A percentile compares a stretch with the other conserved stretches of the same genome.
Conservation (phyloP, 2,888 invertebrate species). For the Stenichneumon culpator region DNA sequence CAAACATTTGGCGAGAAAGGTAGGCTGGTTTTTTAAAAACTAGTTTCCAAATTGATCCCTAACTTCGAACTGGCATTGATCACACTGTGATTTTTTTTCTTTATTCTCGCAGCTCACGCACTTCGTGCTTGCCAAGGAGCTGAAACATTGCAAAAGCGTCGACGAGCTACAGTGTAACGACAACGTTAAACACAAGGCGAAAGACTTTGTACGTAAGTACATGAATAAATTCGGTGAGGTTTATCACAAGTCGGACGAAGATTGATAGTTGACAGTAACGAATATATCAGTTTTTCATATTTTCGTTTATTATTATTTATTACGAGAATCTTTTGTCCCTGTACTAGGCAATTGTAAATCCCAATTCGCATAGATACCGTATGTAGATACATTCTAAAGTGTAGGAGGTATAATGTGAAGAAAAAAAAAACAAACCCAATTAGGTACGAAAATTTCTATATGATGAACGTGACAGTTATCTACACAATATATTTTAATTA, state of each 20-base stretch:
- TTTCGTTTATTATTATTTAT: slow-evolving; percentile 60
- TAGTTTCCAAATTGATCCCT: not conserved
- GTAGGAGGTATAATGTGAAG: slow-evolving; percentile 36
- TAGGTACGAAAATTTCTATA: slow-evolving; percentile 69
- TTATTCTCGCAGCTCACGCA: slow-evolving; percentile 93
- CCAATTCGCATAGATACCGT: slow-evolving; percentile 55
- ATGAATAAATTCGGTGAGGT: slow-evolving; percentile 97
- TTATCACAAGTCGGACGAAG: slow-evolving; percentile 90
- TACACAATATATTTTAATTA: slow-evolving; percentile 66
- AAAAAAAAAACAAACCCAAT: slow-evolving; percentile 34
- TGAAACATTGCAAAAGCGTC: slow-evolving; percentile 95
- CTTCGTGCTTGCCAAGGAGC: slow-evolving; percentile 97
- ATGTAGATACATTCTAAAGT: slow-evolving; percentile 64
- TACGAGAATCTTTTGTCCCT: slow-evolving; percentile 47
- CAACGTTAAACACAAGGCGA: slow-evolving; percentile 97
- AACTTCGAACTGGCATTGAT: slow-evolving; percentile 11
- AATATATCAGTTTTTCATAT: slow-evolving; percentile 13
- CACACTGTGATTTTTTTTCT: slow-evolving; percentile 13
- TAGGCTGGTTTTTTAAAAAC: slow-evolving; percentile 81
- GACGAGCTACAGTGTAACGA: slow-evolving; percentile 95
- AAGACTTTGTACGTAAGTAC: slow-evolving; percentile 97
- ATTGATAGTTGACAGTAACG: slow-evolving; percentile 74
- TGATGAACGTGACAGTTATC: slow-evolving; percentile 68
- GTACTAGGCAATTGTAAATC: slow-evolving; percentile 58
- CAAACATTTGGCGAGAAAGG: slow-evolving; percentile 97